Conservation (phyloP, 2,888 invertebrate species). For the Drosophila sordidula region DNA sequence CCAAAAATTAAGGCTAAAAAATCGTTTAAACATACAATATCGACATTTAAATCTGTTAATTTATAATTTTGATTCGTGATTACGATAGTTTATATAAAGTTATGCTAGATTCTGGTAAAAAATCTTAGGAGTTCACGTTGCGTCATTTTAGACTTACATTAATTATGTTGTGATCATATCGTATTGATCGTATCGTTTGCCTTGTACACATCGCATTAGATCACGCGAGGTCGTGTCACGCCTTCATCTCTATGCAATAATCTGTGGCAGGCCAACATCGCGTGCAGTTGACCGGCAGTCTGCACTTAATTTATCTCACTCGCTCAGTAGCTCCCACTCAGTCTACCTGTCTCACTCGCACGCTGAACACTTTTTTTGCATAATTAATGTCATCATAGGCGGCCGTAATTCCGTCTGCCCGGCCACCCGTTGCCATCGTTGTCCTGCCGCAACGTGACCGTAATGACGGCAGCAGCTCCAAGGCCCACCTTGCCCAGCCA, state of each 20-base stretch:
- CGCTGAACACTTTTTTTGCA: constrained; percentile 41
- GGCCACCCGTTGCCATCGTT: constrained; percentile 19
- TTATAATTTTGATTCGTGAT: no score
- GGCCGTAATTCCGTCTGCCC: constrained; percentile 60
- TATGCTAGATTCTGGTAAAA: no score
- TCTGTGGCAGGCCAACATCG: constrained; percentile 6
- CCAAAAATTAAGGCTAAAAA: no score
- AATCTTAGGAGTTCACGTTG: no score
- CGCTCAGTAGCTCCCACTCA: constrained; percentile 6
- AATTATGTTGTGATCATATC: no score
- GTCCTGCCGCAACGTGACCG: constrained; percentile 65
- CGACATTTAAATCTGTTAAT: no score
- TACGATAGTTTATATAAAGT: no score
- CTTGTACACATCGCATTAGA: not conserved
- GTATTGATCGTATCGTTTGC: no score
- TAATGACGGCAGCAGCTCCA: constrained; percentile 61
- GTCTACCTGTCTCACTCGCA: constrained; percentile 12
- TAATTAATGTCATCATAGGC: constrained; percentile 77
- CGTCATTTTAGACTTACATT: no score
- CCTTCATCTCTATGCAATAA: not conserved
- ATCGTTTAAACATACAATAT: no score
- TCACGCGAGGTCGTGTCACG: constrained; percentile 1
- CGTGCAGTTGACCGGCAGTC: constrained; percentile 28
- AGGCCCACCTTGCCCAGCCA: constrained; percentile 1
- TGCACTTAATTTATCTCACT: constrained; percentile 25